Evolutionary conservation across 2,797 vertebrate species (phyloP).

Genomic region (Semotilus atromaculatus): DNA sequence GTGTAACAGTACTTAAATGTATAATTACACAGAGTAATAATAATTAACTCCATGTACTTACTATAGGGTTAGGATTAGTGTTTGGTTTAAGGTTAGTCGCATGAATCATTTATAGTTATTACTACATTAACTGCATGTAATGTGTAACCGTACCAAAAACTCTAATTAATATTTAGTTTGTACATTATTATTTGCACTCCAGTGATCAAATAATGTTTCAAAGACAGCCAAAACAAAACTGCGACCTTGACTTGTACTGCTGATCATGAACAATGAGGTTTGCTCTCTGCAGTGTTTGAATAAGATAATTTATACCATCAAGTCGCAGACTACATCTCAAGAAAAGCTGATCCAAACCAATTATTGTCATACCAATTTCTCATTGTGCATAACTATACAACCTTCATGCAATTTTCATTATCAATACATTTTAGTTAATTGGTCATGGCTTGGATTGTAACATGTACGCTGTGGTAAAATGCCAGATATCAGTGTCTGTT

Average conservation of each 20-base stretch:
- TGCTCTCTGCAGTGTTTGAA: not conserved
- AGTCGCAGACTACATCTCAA: slow-evolving; percentile 32
- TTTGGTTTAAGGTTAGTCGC: not conserved
- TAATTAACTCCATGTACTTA: not conserved
- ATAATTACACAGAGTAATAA: not conserved
- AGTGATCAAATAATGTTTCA: slow-evolving; percentile 21
- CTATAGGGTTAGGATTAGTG: no score
- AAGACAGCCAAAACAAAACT: slow-evolving; percentile 15
- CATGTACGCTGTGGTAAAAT: slow-evolving; percentile 42
- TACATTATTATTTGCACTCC: not conserved
- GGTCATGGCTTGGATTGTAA: slow-evolving; percentile 47
- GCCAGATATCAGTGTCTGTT: slow-evolving; percentile 51
- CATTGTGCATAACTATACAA: not conserved
- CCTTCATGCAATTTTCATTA: slow-evolving; percentile 38
- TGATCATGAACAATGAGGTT: not conserved
- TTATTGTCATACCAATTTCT: slow-evolving; percentile 11
- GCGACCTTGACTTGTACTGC: not conserved
- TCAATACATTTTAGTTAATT: slow-evolving; percentile 51
- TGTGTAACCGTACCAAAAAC: not conserved
- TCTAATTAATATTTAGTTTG: not conserved
- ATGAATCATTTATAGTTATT: not conserved
- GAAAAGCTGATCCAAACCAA: slow-evolving; percentile 29
- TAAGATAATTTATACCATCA: slow-evolving; percentile 24
- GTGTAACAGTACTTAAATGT: no score
- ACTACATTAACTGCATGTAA: not conserved